These are phyloP conservation scores for Watsonalla binaria DNA, from an alignment of 2,888 invertebrate species.

Conservation along the genomic window DNA sequence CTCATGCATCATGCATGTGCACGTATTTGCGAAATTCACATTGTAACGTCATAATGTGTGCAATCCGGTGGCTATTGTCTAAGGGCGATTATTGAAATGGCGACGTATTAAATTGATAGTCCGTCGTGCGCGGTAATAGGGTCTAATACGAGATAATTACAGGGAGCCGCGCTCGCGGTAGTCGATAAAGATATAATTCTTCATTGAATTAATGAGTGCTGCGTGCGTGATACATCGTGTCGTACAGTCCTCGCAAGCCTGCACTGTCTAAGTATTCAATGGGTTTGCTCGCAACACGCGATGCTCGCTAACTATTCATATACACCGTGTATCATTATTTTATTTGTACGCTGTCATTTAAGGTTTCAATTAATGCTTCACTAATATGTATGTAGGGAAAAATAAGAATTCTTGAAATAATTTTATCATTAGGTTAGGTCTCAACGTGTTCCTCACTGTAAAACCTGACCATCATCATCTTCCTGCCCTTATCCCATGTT, in stretches of 20 bases:
- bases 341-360: not conserved
- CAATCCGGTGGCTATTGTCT: slow-evolving; percentile 55
- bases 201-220: slow-evolving; percentile 55
- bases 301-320: not conserved
- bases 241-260: slow-evolving; percentile 17
- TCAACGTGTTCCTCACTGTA: too few species aligned
- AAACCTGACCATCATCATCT: too few species aligned
- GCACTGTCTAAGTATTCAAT: not conserved
- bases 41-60: slow-evolving; percentile 28
- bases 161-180: slow-evolving; percentile 45
- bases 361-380: not conserved
- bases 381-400: not conserved
- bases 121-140: slow-evolving; percentile 57
- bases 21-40: slow-evolving; percentile 47
- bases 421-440: not conserved
- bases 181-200: slow-evolving; percentile 66
- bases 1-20: slow-evolving; percentile 40
- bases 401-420: not conserved
- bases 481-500: too few species aligned
- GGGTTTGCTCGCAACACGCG: not conserved
- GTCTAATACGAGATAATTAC: slow-evolving; percentile 65
- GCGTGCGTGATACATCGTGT: slow-evolving; percentile 47
- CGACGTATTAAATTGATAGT: slow-evolving; percentile 62
- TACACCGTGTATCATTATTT: not conserved
- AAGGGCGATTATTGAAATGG: slow-evolving; percentile 59